Evolutionary conservation across 2,888 invertebrate species (phyloP).

Genomic region (Drosophila tripunctata): DNA sequence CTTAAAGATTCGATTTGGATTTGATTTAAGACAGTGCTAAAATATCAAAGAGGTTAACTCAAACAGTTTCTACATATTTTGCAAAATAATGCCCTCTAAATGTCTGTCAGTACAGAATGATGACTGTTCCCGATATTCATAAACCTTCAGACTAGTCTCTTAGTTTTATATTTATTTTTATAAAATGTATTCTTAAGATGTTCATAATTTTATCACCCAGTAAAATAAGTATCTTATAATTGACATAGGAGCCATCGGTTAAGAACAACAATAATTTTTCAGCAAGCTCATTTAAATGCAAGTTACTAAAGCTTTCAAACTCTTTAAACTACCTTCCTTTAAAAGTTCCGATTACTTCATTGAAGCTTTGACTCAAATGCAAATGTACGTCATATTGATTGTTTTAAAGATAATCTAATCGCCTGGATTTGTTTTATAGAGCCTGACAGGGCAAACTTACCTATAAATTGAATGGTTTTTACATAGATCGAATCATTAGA

Average conservation of each 20-base stretch:
- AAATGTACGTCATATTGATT: neutral
- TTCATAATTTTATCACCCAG: too few relatives aligned
- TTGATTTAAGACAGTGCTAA: conserved; percentile 4
- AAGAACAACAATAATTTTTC: too few relatives aligned
- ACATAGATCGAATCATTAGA: conserved; percentile 24
- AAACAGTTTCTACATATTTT: neutral
- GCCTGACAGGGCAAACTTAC: neutral
- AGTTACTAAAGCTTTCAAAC: too few relatives aligned
- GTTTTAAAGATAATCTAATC: conserved; percentile 32
- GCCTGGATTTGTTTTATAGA: conserved; percentile 21
- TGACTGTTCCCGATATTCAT: too few relatives aligned
- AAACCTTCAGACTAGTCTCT: too few relatives aligned
- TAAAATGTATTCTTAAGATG: too few relatives aligned
- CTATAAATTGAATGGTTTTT: conserved; percentile 43
- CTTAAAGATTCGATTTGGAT: neutral
- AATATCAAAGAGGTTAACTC: neutral
- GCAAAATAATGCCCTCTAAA: too few relatives aligned
- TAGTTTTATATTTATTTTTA: too few relatives aligned
- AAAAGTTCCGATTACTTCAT: neutral
- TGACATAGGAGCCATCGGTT: too few relatives aligned
- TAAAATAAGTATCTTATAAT: too few relatives aligned
- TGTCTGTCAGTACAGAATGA: too few relatives aligned
- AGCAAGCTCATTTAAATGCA: too few relatives aligned
- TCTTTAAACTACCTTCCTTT: neutral
- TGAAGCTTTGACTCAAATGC: conserved; percentile 13